Evolutionary conservation across 2,113 vertebrate genomes (phyloP).

Genomic region (Scomber japonicus): DNA sequence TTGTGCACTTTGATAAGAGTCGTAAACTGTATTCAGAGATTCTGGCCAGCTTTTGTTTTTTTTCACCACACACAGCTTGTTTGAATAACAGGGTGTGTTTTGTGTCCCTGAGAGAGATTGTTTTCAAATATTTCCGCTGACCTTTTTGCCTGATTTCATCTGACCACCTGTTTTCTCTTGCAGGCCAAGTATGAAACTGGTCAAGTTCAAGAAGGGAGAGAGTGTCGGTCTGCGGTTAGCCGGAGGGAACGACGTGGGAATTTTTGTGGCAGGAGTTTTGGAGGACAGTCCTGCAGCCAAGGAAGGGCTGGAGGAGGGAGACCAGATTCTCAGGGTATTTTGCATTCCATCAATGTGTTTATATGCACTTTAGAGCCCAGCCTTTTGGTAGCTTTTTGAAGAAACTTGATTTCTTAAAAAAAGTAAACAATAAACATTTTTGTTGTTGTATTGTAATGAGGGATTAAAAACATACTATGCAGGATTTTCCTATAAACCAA

Average conservation of each 20-base stretch:
- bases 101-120: slow-evolving; percentile 13
- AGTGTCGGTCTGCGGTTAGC: slow-evolving; percentile 97
- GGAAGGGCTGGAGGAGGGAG: slow-evolving; percentile 98
- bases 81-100: slow-evolving; percentile 1
- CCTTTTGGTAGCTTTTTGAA: slow-evolving; percentile 4
- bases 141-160: slow-evolving; percentile 6
- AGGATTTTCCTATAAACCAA: neutral
- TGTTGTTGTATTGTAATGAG: neutral
- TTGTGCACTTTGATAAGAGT: neutral
- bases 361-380: neutral
- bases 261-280: slow-evolving; percentile 98
- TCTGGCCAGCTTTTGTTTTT: neutral
- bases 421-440: neutral
- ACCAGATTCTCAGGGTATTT: slow-evolving; percentile 98
- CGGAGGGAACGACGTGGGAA: slow-evolving; percentile 98
- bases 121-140: slow-evolving; percentile 38
- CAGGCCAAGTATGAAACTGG: slow-evolving; percentile 99
- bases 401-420: neutral
- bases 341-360: neutral
- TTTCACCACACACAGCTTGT: neutral
- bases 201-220: slow-evolving; percentile 98
- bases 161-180: slow-evolving; percentile 33
- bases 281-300: slow-evolving; percentile 98
- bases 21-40: neutral
- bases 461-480: neutral